Base-by-base conservation (phyloP, 2,888 invertebrate genomes). In the Coremacera marginata region DNA sequence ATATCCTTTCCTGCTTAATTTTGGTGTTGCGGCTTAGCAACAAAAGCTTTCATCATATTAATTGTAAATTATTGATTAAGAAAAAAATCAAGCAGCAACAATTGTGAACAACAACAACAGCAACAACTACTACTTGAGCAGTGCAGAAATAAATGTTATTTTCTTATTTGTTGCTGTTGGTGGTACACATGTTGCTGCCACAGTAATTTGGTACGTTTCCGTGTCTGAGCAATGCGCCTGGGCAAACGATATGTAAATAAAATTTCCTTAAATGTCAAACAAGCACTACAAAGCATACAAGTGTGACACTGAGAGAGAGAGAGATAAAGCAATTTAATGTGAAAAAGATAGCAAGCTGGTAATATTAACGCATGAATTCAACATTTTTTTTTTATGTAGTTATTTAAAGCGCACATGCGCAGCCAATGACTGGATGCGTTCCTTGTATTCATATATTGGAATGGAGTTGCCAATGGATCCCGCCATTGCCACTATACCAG, bases 341-440 rank as follows among this genome's bases (percentile, higher is more conserved):
- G 25, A 3, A 16, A 25, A 25, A 19, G 9, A 22, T 22, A 51
- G 25, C 25, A 25, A 44, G 31, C n/a, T 34, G 25, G 27, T 63
- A n/a, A 22, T 14, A 63, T 19, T 34, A 5, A 51, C 71, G 70
- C 16, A 25, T 37, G 22, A 19, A 22, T 1, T 19, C 5, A 27
- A 44, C 51, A 7, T 37, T 3, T 31, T 19, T 11, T 5, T 44
- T 68, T n/a, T n/a, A n/a, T n/a, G n/a, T 57, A 74, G 77, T 76
- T 78, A 77, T 77, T 81, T 77, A 80, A 72, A 71, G 77, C 77
- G 81, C 79, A 74, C 79, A 74, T 67, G 78, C 79, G 75, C 73
- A 70, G 75, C 60, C 77, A 62, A 62, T 22, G 37, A 31, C 22
- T 68, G 57, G 60, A 70, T 76, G 76, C 70, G 62, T 62, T 68